Base-by-base conservation (phyloP, 2,797 vertebrate genomes). In the Chloroceryle inda region DNA sequence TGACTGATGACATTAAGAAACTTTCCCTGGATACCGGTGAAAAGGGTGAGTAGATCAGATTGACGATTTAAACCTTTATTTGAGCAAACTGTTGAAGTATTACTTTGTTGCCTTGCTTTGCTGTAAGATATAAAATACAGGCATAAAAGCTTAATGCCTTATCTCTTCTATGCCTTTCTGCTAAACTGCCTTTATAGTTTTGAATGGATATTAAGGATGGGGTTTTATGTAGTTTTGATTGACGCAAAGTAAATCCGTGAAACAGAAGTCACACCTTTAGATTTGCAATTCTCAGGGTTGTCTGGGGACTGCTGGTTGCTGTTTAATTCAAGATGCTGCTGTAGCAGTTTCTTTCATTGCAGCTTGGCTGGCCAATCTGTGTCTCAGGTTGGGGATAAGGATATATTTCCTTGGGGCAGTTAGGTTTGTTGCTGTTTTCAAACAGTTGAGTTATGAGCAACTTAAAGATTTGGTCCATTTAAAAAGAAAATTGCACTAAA, bases 1-100 rank as follows among this genome's bases (percentile, higher is more conserved):
- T 97, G 67, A 56, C 85, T 80, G 96, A 92, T 73, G 96, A 92
- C 37, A n/a, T 97, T 59, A 96, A 95, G 94, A 96, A 92, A 61
- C 89, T 98, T 85, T 97, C 97, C 35, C 62, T 98, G 79, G 90
- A 91, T 76, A 33, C 68, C 1, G 21, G 49, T 52, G 96, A 97
- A 83, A 97, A 94, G 89, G 97, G 98, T 98, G 91, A 98, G 98
- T 97, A 42, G 91, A 91, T 86, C 63, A 52, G 68, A 50, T 69
- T 69, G 61, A 47, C 53, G 49, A 53, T 75, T 92, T 91, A 85
- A 66, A 19, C 52, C 76, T 92, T 73, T 66, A 73, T 89, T 81
- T 73, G 33, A 71, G 78, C 67, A 82, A 67, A 69, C 38, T 33
- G 4, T 35, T 83, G 80, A 87, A 88, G 47, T 85, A 63, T 83